Evolutionary conservation across 2,888 invertebrate species (phyloP), one percentile per base, ranked within the genome.

Genomic region (Melikaiella ostensackeni): DNA sequence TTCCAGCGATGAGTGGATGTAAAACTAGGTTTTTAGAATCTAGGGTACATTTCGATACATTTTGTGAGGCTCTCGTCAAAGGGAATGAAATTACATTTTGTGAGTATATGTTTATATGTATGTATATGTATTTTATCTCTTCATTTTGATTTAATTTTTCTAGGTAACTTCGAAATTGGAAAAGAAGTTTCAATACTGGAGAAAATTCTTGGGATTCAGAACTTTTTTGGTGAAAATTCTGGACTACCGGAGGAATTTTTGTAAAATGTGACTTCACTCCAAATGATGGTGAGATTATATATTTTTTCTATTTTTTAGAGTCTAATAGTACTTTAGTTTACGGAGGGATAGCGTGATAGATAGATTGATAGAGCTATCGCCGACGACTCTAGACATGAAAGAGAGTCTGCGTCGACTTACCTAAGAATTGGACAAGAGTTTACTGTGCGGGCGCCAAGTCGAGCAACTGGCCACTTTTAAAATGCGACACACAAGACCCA

Each of bases 391-490:
- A 75, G 74, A 82, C 70, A 77, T 74, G 76, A 59, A 64, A 55
- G 76, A 82, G 81, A 70, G 80, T 59, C 82, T 81, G 84, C 81
- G 84, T 80, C 86, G 88, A 86, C 85, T 86, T 89, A 90, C 83
- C 89, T 90, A 90, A 89, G 86, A 90, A 91, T 88, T 91, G 91
- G 91, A 91, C 91, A 91, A 91, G 91, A 90, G 89, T 90, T 88
- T 89, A 91, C 90, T 91, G 91, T 91, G 91, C 90, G 91, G 91
- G 91, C 89, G 90, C 90, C 91, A 90, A 89, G 85, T 84, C 85
- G 83, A 87, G 86, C 82, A 84, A 89, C 88, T 90, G 89, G 89
- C 90, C 86, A 89, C 86, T 84, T 87, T 86, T 87, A 84, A 83
- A 83, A 77, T 77, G 70, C 50, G 50, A 70, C 30, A 55, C 70